These are phyloP conservation scores for Clistopyga incitator DNA, from an alignment of 2,888 invertebrate genomes.

Conservation along the genomic window DNA sequence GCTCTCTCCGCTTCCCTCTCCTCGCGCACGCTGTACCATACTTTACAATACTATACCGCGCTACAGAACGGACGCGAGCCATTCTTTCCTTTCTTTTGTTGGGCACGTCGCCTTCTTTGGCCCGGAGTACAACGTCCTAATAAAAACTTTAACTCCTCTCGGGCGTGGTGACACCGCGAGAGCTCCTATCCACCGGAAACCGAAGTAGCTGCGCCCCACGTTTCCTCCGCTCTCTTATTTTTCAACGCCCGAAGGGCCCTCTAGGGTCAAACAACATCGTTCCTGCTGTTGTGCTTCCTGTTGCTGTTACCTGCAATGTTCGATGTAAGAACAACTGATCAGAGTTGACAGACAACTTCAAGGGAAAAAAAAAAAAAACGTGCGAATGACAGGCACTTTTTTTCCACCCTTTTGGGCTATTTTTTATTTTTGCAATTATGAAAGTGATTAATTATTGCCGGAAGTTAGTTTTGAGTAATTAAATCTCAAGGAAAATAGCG, in stretches of 20 bases:
- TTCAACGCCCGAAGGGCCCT: conserved; percentile 8
- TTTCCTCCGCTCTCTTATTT: conserved; percentile 32
- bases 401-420: too few species aligned
- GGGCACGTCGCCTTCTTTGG: conserved; percentile 26
- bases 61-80: conserved; percentile 24
- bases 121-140: conserved; percentile 43
- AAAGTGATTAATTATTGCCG: too few species aligned
- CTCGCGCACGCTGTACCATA: conserved; percentile 23
- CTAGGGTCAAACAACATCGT: conserved; percentile 8
- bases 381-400: neutral
- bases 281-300: neutral
- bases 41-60: conserved; percentile 40
- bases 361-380: too few species aligned
- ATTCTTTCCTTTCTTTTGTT: conserved; percentile 58
- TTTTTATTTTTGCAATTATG: too few species aligned
- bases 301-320: neutral
- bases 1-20: conserved; percentile 26
- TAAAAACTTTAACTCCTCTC: conserved; percentile 61
- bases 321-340: neutral
- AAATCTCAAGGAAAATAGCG: too few species aligned
- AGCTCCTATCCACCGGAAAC: conserved; percentile 33
- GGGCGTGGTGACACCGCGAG: conserved; percentile 52
- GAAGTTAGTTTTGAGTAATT: too few species aligned
- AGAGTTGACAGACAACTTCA: neutral
- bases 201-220: conserved; percentile 17